A percentile compares a stretch with the other conserved stretches of the same genome.
Conservation (phyloP, 2,888 invertebrate species). For the Tenthredo amoena region DNA sequence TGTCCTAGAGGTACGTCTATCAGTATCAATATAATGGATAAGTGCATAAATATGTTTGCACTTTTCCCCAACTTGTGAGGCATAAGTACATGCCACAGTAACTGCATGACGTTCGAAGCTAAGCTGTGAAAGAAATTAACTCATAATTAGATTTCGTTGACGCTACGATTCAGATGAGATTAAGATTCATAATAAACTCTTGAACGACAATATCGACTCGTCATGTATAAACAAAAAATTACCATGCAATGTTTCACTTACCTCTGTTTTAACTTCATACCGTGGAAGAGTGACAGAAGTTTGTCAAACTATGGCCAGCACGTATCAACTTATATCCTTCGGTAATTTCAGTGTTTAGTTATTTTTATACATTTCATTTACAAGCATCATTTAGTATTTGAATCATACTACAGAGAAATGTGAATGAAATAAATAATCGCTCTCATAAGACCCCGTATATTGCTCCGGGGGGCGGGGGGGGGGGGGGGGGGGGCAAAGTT, state of each 20-base stretch:
- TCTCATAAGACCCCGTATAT: neutral
- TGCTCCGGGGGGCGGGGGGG: neutral
- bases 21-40: conserved; percentile 55
- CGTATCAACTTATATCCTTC: neutral
- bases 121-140: neutral
- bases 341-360: neutral
- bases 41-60: conserved; percentile 59
- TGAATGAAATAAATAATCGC: neutral
- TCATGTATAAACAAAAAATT: neutral
- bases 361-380: too few relatives aligned
- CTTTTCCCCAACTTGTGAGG: conserved; percentile 52
- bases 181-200: too few relatives aligned
- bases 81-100: conserved; percentile 52
- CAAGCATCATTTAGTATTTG: too few relatives aligned
- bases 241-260: neutral
- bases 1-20: conserved; percentile 56
- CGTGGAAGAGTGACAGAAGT: neutral
- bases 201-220: too few relatives aligned
- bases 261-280: neutral
- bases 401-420: too few relatives aligned
- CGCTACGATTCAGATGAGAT: too few relatives aligned
- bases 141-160: neutral
- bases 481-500: neutral
- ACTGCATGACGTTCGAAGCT: conserved; percentile 43
- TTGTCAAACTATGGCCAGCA: neutral